Base-by-base conservation (phyloP, 1,140 invertebrate species). In the Anastatus disparis region DNA sequence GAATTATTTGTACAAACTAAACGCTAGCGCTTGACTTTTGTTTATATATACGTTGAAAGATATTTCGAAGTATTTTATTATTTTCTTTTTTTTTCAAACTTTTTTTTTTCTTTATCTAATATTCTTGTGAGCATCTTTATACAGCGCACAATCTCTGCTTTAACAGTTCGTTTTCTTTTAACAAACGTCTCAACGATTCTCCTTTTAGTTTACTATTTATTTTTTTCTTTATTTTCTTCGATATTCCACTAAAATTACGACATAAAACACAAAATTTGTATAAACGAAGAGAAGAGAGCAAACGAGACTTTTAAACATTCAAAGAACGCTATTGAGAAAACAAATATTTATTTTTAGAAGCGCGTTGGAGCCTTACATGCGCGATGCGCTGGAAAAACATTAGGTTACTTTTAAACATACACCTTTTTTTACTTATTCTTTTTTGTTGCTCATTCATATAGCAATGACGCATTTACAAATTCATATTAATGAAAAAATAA, bases 1-100 rank as follows among this genome's bases (percentile, higher is more conserved):
- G 75, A 82, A 79, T 82, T 82, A 78, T 81, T 83, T 82, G 79
- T 79, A 78, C 77, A 81, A 82, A 83, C 78, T 79, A 75, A 76
- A 77, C 75, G 77, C n/a, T n/a, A n/a, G n/a, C 75, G 78, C 79
- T 77, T 77, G 73, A 74, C 71, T 66, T 73, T 70, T 79, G 75
- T 78, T 76, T 78, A 74, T 78, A 77, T 70, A 78, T 73, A 75
- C 72, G n/a, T 63, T 24, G 31, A 63, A 27, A 74, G 75, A 77
- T 77, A 76, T 75, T 75, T 77, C 77, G 74, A 75, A 78, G 74
- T 78, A 78, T 75, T 71, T 77, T 70, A 53, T 74, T 59, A 40
- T 74, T 73, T 48, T 22, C 22, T 22, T 48, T 10, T 48, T 10
- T 48, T n/a, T n/a, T n/a, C n/a, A n/a, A n/a, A n/a, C n/a, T 22